Evolutionary conservation across 2,888 invertebrate species (phyloP), one percentile per base, ranked within the genome.

Genomic region (Drosophila eohydei): DNA sequence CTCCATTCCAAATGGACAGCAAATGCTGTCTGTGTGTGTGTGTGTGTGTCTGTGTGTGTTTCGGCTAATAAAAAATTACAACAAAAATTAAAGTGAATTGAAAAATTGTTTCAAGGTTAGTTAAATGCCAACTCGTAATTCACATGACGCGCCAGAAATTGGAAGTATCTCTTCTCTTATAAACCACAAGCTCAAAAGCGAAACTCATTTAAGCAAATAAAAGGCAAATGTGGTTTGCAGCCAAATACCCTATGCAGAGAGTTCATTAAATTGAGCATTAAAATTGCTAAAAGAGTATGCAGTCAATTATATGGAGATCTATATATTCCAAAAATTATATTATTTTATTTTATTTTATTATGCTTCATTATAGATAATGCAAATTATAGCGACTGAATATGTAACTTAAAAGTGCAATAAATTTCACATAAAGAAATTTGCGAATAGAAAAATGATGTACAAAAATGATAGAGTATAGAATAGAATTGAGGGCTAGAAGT

Each of bases 31-130:
- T 3, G 21, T 11, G 11, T n/a, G 28, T 30, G 34, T 34, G 30
- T 32, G 38, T 32, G 14, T 8, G 30, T 30, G 26, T 11, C 32
- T 5, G 32, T 12, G 30, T 3, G 44, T 26, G 55, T 78, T 78
- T 59, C 50, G 55, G 74, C 61, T 36, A 52, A 26, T 34, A 52
- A 52, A 38, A 52, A 28, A 32, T 28, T 28, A 28, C 48, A 26
- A 52, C 16, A 48, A 48, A 14, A 36, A 4, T 26, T 0, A 14
- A 52, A 38, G 4, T 48, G 30, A 12, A 34, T 34, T 34, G 51
- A 54, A 70, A 75, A 80, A 80, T 75, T 76, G 59, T 77, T 80
- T 77, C 80, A 77, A 77, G 77, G 77, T 77, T 77, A 80, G 77
- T 71, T 76, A 54, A 77, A 76, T 71, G 62, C 62, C 80, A 77